These are phyloP conservation scores for Basileuterus tristriatus DNA, from an alignment of 2,797 vertebrate species.

Conservation along the genomic window DNA sequence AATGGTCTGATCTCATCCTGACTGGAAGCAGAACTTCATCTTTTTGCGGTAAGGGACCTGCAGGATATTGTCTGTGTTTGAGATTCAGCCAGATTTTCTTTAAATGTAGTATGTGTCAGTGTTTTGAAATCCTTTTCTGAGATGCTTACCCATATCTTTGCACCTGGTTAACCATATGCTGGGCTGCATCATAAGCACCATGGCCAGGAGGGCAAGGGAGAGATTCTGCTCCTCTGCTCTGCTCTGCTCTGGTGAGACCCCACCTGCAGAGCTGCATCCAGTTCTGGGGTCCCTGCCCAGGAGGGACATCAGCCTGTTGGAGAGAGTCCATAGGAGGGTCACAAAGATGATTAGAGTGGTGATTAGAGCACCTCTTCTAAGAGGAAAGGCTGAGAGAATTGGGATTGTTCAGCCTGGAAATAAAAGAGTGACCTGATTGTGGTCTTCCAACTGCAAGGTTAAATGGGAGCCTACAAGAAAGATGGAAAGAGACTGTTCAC, in stretches of 20 bases:
- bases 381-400: background rate
- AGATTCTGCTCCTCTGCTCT: background rate
- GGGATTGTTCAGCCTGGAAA: background rate
- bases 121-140: background rate
- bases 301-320: background rate
- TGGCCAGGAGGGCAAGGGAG: background rate
- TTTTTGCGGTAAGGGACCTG: background rate
- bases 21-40: background rate
- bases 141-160: background rate
- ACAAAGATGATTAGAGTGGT: background rate
- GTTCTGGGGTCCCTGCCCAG: background rate
- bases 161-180: background rate
- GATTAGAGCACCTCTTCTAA: background rate
- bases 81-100: background rate
- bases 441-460: background rate
- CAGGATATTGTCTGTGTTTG: background rate
- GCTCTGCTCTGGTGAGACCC: background rate
- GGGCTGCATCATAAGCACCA: background rate
- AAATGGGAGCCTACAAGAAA: background rate
- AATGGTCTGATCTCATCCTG: background rate
- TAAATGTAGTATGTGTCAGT: background rate
- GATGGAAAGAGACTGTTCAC: background rate
- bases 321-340: background rate
- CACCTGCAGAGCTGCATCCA: background rate
- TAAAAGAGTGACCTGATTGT: fast-evolving